These are phyloP conservation scores for Sminthopsis crassicaudata DNA, from an alignment of 2,113 vertebrate genomes.

Conservation along the genomic window DNA sequence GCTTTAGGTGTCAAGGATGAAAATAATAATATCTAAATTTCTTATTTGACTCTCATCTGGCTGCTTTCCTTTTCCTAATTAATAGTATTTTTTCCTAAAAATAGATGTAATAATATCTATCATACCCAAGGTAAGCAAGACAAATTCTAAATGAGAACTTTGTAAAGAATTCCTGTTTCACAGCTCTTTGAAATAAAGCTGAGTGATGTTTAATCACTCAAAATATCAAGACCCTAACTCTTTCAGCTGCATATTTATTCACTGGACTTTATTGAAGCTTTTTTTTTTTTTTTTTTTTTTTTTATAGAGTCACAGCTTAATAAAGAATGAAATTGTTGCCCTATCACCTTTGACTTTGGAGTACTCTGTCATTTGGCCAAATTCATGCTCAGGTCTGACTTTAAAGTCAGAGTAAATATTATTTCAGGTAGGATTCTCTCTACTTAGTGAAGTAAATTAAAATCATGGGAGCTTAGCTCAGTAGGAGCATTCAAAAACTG, in stretches of 20 bases:
- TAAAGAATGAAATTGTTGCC: conserved; percentile 60
- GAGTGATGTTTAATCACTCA: not conserved
- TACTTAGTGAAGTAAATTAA: conserved; percentile 27
- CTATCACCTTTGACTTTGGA: conserved; percentile 13
- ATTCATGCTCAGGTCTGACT: conserved; percentile 49
- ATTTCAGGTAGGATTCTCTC: conserved; percentile 34
- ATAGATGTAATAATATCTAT: not conserved
- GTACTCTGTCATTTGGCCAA: conserved; percentile 41
- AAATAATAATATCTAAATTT: not conserved
- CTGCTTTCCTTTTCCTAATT: not conserved
- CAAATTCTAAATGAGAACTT: not conserved
- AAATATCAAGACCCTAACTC: not conserved
- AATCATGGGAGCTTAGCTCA: not conserved
- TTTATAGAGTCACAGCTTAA: conserved; percentile 57
- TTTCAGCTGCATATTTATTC: conserved; percentile 46
- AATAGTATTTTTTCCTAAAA: not conserved
- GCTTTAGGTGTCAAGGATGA: not conserved
- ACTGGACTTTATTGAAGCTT: conserved; percentile 44
- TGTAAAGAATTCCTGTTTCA: not conserved
- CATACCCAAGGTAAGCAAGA: not conserved
- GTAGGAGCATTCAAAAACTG: not conserved
- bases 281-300: conserved; percentile 60
- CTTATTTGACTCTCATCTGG: not conserved
- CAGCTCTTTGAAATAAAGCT: not conserved
- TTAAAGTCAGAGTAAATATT: conserved; percentile 49